Evolutionary conservation across 1,140 invertebrate genomes (phyloP).

Genomic region (Aphaenogaster rudis): DNA sequence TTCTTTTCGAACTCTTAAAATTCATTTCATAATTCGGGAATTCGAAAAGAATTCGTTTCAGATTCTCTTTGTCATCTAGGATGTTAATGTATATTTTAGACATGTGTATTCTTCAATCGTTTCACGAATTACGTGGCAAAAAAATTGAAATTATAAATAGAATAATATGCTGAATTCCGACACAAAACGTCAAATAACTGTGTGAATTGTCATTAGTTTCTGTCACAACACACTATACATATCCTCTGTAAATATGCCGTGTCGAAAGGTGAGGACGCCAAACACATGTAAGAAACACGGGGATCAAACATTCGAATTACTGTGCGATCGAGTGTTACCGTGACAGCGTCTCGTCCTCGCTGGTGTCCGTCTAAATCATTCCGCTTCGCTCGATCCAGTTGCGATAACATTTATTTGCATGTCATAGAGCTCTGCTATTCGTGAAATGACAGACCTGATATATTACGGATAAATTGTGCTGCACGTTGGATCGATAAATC

Average conservation of each 20-base stretch:
- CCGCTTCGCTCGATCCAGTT: conserved; percentile 2
- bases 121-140: neutral
- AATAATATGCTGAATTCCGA: neutral
- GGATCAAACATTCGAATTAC: neutral
- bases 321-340: neutral
- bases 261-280: conserved; percentile 5
- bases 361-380: neutral
- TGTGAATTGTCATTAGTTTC: neutral
- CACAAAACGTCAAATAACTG: too few relatives aligned
- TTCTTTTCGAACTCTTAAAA: too few relatives aligned
- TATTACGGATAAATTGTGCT: conserved; percentile 11
- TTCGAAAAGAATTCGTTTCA: too few relatives aligned
- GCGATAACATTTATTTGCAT: conserved; percentile 1
- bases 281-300: neutral
- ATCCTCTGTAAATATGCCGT: conserved; percentile 6
- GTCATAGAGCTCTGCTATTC: neutral
- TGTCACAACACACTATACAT: conserved; percentile 15
- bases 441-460: neutral
- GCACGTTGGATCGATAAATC: conserved; percentile 2
- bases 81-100: too few relatives aligned
- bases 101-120: neutral
- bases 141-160: neutral
- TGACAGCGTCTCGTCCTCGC: neutral
- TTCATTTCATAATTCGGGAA: too few relatives aligned
- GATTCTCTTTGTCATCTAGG: too few relatives aligned